Conservation (phyloP, 2,113 vertebrate species). For the Solea senegalensis region DNA sequence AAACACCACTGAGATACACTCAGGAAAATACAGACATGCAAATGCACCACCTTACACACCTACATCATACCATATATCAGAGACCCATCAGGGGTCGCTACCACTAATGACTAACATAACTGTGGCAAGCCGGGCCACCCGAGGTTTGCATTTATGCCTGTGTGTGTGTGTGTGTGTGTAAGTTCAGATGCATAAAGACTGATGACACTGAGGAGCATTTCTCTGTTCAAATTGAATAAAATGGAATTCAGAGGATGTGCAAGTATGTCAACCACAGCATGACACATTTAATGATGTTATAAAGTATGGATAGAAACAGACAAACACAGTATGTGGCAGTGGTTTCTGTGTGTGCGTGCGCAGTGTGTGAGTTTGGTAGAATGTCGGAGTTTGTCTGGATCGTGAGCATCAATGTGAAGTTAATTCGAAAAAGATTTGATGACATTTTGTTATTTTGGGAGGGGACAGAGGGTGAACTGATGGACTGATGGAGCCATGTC, state of each 20-base stretch:
- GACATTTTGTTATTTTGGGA: too few species aligned
- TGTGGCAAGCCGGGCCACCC: slow-evolving; percentile 9
- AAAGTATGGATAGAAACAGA: background rate
- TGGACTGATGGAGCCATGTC: too few species aligned
- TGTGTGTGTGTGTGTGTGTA: slow-evolving; percentile 1
- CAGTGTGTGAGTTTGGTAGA: background rate
- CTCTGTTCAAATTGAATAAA: background rate
- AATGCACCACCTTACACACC: background rate
- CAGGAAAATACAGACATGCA: background rate
- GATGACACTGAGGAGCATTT: background rate
- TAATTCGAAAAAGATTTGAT: too few species aligned
- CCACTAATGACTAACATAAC: slow-evolving; percentile 21
- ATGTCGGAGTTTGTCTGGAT: background rate
- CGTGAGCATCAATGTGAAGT: background rate
- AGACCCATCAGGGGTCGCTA: slow-evolving; percentile 25
- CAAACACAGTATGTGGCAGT: background rate
- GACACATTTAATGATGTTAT: slow-evolving; percentile 25
- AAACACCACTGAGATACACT: background rate
- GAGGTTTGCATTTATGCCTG: slow-evolving; percentile 1
- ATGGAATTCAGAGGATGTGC: slow-evolving; percentile 29
- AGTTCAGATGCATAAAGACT: background rate
- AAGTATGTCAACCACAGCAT: slow-evolving; percentile 19
- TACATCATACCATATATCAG: slow-evolving; percentile 12
- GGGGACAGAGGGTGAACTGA: too few species aligned
- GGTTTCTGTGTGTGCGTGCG: background rate